phyloP scores from a whole-genome alignment of 2,113 vertebrate genomes.

The Otus sunia region DNA sequence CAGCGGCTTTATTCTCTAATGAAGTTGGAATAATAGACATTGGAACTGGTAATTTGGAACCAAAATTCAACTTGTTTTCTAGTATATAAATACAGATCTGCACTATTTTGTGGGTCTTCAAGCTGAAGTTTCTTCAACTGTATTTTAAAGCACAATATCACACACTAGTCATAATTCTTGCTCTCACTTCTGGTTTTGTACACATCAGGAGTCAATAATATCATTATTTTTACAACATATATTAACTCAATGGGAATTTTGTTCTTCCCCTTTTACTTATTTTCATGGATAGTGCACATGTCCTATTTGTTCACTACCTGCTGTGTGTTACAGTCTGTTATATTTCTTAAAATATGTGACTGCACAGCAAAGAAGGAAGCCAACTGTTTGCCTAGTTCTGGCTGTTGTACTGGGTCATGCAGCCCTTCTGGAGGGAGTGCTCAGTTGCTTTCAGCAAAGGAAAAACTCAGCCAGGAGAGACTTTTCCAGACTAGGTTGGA shows the following conservation, averaged over 20 bases:
- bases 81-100: not conserved
- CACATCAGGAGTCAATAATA: not conserved
- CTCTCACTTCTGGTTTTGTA: not conserved
- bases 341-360: not conserved
- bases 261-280: not conserved
- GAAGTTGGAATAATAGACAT: not conserved
- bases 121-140: not conserved
- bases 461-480: not conserved
- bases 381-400: not conserved
- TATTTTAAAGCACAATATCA: not conserved
- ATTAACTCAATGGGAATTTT: not conserved
- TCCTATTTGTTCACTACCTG: not conserved
- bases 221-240: not conserved
- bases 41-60: not conserved
- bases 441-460: not conserved
- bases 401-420: not conserved
- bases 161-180: not conserved
- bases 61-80: not conserved
- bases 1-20: not conserved
- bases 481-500: not conserved
- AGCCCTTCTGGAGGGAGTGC: not conserved
- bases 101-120: not conserved
- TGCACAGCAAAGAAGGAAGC: not conserved
- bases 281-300: not conserved
- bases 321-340: not conserved